phyloP scores from a whole-genome alignment of 2,113 vertebrate genomes.

The Nymphicus hollandicus region DNA sequence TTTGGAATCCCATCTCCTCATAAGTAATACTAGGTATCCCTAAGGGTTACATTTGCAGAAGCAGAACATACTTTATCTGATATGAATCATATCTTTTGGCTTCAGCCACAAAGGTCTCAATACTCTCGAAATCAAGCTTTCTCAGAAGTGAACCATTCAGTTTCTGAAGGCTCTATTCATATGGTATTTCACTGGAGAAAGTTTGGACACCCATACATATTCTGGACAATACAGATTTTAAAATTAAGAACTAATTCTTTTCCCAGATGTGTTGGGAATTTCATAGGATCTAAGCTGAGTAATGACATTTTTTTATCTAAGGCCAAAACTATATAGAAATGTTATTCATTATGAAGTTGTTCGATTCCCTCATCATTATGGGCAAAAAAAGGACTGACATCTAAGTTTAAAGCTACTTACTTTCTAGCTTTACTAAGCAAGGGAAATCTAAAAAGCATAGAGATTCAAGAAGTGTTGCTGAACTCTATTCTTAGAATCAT shows the following conservation, averaged over 20 bases:
- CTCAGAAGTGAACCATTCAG: not conserved
- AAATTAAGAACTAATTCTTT: not conserved
- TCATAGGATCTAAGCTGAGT: not conserved
- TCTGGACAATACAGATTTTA: not conserved
- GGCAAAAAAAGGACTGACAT: not conserved
- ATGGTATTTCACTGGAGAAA: not conserved
- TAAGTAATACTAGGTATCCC: not conserved
- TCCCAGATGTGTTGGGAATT: not conserved
- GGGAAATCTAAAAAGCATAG: not conserved
- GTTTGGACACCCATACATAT: not conserved
- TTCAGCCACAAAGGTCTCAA: not conserved
- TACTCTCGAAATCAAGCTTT: not conserved
- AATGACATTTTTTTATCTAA: not conserved
- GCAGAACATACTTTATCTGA: not conserved
- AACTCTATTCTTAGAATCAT: not conserved
- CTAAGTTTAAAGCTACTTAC: not conserved
- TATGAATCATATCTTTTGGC: conserved; percentile 4
- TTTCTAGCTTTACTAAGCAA: not conserved
- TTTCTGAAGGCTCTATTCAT: not conserved
- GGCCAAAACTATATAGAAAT: not conserved
- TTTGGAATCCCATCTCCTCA: not conserved
- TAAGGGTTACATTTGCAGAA: conserved; percentile 42
- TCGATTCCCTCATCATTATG: not conserved
- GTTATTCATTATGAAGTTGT: not conserved
- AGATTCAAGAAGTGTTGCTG: not conserved